Evolutionary conservation across 2,113 vertebrate species (phyloP).

Genomic region (Nipponia nippon): DNA sequence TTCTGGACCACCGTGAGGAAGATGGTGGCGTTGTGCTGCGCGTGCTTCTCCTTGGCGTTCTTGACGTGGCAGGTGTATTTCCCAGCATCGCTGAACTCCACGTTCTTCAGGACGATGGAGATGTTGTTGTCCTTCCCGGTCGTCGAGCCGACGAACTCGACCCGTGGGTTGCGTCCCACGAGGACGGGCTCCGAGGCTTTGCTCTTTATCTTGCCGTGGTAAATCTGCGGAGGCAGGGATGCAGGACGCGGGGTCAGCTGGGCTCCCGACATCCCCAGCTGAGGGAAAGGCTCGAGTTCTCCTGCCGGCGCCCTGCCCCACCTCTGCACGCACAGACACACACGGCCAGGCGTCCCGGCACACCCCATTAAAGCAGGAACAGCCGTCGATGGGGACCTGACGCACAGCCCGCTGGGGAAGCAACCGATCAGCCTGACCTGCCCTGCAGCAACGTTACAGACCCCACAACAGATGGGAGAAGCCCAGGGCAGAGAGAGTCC

Average conservation of each 20-base stretch:
- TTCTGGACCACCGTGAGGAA: constrained; percentile 85
- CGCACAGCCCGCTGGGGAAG: background rate
- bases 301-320: background rate
- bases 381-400: accelerated
- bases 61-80: constrained; percentile 86
- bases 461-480: background rate
- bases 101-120: constrained; percentile 82
- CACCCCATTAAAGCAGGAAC: accelerated
- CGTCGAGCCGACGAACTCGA: constrained; percentile 80
- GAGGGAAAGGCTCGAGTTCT: background rate
- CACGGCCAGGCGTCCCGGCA: accelerated
- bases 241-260: background rate
- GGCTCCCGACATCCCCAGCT: background rate
- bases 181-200: background rate
- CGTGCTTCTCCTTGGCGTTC: constrained; percentile 86
- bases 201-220: constrained; percentile 5
- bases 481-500: background rate
- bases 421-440: background rate
- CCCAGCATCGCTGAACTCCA: constrained; percentile 90
- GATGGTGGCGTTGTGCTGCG: constrained; percentile 82
- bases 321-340: accelerated
- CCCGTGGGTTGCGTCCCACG: constrained; percentile 54
- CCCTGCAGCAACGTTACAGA: background rate
- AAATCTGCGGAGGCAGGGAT: constrained; percentile 23
- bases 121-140: constrained; percentile 77